Conservation (phyloP, 2,797 vertebrate species). For the Clarias fuscus region DNA sequence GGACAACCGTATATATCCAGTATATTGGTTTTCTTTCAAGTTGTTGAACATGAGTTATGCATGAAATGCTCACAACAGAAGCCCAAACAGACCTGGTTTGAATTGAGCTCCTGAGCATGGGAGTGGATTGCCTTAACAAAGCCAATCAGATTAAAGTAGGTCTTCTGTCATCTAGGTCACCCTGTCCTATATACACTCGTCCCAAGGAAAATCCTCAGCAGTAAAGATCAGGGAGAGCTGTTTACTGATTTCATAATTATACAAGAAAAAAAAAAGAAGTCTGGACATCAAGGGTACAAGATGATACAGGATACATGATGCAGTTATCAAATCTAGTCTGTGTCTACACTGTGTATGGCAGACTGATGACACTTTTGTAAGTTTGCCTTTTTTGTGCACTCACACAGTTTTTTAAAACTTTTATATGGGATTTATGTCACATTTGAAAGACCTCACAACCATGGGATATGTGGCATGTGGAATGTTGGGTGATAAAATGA, state of each 20-base stretch:
- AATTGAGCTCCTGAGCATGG: constrained; percentile 48
- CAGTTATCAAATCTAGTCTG: background rate
- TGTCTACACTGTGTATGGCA: background rate
- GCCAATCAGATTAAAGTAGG: constrained; percentile 68
- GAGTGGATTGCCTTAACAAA: constrained; percentile 57
- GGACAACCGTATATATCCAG: background rate
- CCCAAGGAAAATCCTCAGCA: constrained; percentile 60
- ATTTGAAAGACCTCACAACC: background rate
- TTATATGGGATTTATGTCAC: background rate
- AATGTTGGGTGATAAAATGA: background rate
- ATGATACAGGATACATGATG: too few relatives aligned
- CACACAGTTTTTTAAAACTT: background rate
- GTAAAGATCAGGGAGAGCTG: constrained; percentile 34
- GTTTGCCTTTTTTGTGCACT: background rate
- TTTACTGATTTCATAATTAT: constrained; percentile 34
- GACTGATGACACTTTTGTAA: background rate
- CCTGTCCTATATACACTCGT: constrained; percentile 64
- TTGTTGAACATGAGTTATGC: background rate
- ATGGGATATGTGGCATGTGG: background rate
- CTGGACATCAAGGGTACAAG: background rate
- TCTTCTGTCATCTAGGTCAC: constrained; percentile 65
- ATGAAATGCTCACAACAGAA: constrained; percentile 6
- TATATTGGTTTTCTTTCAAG: background rate
- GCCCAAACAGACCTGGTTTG: constrained; percentile 54
- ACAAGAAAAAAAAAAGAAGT: background rate